Base-by-base conservation (phyloP, 2,113 vertebrate genomes). In the Oncorhynchus nerka region DNA sequence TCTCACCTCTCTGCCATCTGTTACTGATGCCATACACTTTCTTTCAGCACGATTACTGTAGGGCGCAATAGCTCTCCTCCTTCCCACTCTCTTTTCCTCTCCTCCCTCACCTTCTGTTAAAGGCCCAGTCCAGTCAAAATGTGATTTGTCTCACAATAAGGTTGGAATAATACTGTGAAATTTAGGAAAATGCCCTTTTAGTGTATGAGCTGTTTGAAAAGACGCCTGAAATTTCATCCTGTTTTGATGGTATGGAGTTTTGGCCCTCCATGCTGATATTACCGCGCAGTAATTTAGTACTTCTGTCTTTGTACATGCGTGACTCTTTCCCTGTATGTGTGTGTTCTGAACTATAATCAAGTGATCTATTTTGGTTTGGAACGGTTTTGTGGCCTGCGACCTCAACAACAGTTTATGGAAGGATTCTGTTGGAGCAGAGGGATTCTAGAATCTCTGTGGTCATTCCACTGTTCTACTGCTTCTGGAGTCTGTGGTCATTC, bases 391-490 rank as follows among this genome's bases (percentile, higher is more conserved):
- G 8, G 68, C 39, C 12, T 4, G 32, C 4, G 34, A 48, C 39
- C 26, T 32, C 34, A 45, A 69, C 48, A 69, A 39, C 34, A 69
- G 32, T 69, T 69, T 24, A 22, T 49, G 39, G 11, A 70, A n/a
- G 22, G 20, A 70, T 64, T 64, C 64, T 24, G 64, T 66, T 45
- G 68, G n/a, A 48, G 45, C 12, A 24, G 68, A 70, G 39, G 2
- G 34, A 45, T 70, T 70, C 68, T 34, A 70, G 68, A 70, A 49
- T 70, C 8, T 30, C 68, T 70, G 68, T 49, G 68, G 68, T 70
- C 11, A 16, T 1, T 4, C 68, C n/a, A 70, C 32, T 7, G 61
- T n/a, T 64, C 61, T 8, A 22, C 4, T 9, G n/a, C 61, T 39
- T n/a, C 30, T 30, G 30, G 30, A 4, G 30, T 30, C 30, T 28